A percentile compares a stretch with the other conserved stretches of the same genome.
These are phyloP conservation scores for Arnoldichthys spilopterus DNA, from an alignment of 2,797 vertebrate species.

Conservation along the genomic window DNA sequence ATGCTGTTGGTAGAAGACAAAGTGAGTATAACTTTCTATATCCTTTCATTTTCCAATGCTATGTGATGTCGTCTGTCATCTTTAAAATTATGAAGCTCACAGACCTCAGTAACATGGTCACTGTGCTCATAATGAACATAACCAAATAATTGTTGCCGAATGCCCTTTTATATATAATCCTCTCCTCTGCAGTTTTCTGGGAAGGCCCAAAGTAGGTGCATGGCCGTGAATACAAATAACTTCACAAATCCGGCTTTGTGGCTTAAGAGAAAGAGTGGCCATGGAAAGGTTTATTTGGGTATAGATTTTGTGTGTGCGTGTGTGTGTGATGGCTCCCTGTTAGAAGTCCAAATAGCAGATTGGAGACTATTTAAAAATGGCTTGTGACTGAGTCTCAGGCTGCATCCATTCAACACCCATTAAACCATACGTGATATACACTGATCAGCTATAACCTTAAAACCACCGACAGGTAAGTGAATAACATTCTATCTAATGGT, in stretches of 20 bases:
- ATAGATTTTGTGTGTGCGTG: no score
- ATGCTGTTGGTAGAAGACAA: no score
- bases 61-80: not conserved
- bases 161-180: not conserved
- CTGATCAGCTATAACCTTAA: no score
- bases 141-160: not conserved
- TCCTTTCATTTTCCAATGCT: no score
- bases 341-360: not conserved
- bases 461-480: no score
- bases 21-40: no score
- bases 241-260: slow-evolving; percentile 1
- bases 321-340: not conserved
- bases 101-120: not conserved
- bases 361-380: not conserved
- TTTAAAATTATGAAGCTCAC: not conserved
- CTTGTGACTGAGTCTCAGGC: no score
- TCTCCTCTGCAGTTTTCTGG: not conserved
- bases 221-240: slow-evolving; percentile 8
- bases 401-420: no score
- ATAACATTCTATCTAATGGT: no score
- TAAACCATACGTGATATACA: no score
- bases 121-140: not conserved
- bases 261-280: not conserved
- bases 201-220: not conserved
- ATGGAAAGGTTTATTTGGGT: not conserved